These are phyloP conservation scores for Grammatotria lemairii DNA, from an alignment of 2,113 vertebrate species.

Conservation along the genomic window DNA sequence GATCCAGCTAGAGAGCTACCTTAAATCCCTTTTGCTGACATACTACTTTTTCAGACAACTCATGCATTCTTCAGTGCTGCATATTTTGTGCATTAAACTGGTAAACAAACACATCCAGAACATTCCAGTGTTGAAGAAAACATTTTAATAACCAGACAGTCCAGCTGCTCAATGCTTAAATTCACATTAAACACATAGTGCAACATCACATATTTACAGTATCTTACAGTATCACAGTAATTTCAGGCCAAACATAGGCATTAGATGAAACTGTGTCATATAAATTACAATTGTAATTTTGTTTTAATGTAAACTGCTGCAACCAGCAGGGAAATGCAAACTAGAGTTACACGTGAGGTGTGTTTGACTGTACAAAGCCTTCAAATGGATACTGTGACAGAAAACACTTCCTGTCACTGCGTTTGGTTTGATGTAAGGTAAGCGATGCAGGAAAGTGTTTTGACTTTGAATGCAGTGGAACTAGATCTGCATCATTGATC, in stretches of 20 bases:
- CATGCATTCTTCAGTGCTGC: neutral
- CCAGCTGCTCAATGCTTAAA: constrained; percentile 30
- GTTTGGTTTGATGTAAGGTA: neutral
- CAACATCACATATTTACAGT: neutral
- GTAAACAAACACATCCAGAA: neutral
- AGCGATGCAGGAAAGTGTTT: neutral
- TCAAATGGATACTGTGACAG: neutral
- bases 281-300: neutral
- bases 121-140: neutral
- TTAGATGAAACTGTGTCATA: neutral
- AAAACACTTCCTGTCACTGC: neutral
- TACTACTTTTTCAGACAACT: neutral
- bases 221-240: neutral
- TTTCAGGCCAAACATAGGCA: neutral
- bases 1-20: neutral
- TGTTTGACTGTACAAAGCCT: neutral
- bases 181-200: neutral
- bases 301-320: neutral
- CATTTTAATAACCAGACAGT: constrained; percentile 37
- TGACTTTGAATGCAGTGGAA: neutral
- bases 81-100: neutral
- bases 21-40: neutral
- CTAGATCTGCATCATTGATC: neutral
- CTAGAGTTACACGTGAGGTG: neutral
- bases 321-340: neutral